A percentile compares a stretch with the other conserved stretches of the same genome.
Evolutionary conservation across 2,113 vertebrate species (phyloP).

Genomic region (Rhabdomys dilectus): DNA sequence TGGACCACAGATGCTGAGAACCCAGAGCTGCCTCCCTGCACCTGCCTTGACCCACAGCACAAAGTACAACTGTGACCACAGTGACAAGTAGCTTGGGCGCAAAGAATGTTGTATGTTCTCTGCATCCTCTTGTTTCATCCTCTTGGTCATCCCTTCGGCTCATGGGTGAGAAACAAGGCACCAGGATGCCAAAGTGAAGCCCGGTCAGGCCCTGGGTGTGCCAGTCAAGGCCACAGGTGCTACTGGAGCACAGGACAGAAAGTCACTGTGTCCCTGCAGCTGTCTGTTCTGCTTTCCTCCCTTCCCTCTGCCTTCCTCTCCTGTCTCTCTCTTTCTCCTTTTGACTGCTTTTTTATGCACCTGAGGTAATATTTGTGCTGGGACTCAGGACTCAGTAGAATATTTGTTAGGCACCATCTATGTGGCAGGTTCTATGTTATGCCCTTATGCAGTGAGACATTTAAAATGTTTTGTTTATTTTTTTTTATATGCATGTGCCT

Average conservation of each 20-base stretch:
- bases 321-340: background rate
- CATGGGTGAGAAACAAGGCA: background rate
- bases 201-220: background rate
- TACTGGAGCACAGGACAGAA: background rate
- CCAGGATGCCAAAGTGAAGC: background rate
- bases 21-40: background rate
- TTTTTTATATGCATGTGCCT: background rate
- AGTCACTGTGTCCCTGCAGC: background rate
- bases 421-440: background rate
- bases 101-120: no score
- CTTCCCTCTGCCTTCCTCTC: background rate
- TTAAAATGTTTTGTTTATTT: background rate
- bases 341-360: background rate
- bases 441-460: background rate
- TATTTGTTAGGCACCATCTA: background rate
- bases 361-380: background rate
- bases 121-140: background rate
- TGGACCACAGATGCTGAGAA: background rate
- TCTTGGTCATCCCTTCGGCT: background rate
- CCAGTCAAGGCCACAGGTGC: background rate
- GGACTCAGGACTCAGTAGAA: background rate
- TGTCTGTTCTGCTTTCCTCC: background rate
- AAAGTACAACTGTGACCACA: background rate
- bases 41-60: background rate
- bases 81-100: background rate